Base-by-base conservation (phyloP, 2,113 vertebrate species). In the Natator depressus region DNA sequence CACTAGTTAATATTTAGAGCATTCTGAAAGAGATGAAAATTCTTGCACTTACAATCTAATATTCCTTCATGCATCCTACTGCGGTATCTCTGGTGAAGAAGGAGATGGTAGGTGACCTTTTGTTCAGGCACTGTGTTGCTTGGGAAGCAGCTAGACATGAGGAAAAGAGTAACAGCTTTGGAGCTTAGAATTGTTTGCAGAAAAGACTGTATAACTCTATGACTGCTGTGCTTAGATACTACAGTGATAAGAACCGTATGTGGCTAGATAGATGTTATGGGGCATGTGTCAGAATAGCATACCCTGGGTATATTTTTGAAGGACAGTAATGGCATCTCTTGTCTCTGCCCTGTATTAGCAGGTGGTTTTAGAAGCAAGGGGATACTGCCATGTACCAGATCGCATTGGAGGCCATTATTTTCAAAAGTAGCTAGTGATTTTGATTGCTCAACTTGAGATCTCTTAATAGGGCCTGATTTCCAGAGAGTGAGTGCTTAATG, bases 81-180 rank as follows among this genome's bases (percentile, higher is more conserved):
- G 51, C 19, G 57, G 59, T 62, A 62, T 10, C 3, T 49, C 27
- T 12, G 89, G 49, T 19, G 19, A 31, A 76, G 84, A 10, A 1
- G 8, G 50, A 16, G 59, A 11, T 87, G 72, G 75, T 82, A 89
- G 91, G 42, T 82, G 90, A 10, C 31, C 31, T 69, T 53, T 65
- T 16, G 76, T 53, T 84, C 25, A 35, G 79, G 38, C 65, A 55
- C 81, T 46, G 78, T 87, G 75, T 46, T 50, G 0, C 2, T 10
- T 65, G 0, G 7, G 49, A 75, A 12, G 11, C 54, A 22, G 47
- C 24, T 65, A 85, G 85, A 81, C 57, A 46, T 89, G 65, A 38
- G 80, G 14, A 25, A 9, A 76, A 22, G n/a, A 81, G 31, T 50
- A 75, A 0, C 0, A 0, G 10, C 69, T 84, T 42, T 22, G 22